Base-by-base conservation (phyloP, 2,888 invertebrate species). In the Therioaphis trifolii region DNA sequence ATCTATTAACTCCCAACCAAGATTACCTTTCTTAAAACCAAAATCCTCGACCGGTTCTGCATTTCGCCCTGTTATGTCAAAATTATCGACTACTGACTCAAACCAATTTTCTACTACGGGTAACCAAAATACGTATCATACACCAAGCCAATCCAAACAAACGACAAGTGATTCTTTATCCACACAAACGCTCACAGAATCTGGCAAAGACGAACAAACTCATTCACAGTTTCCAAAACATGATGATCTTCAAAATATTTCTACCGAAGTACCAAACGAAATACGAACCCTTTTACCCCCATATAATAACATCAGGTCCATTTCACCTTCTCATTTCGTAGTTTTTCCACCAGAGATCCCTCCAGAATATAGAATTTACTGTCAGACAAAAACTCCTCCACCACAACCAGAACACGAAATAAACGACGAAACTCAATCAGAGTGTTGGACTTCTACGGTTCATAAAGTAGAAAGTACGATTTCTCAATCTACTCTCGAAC, bases 321-420 rank as follows among this genome's bases (percentile, higher is more conserved):
- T 86, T 49, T 85, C 86, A 55, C 87, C 87, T 2, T 68, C 84
- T n/a, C 86, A 86, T 71, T 76, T 86, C 7, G 86, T 87, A 24
- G 85, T 86, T 15, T 87, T 87, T 63, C 87, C 87, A 18, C 87
- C 87, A 4, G 85, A 86, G 61, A 68, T 86, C 24, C 87, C 87
- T 1, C 78, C 71, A 11, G 84, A 84, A n/a, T 84, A 86, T 66
- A 77, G 63, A 27, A n/a, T 40, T 15, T 68, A 84, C 24, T 74
- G 85, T 7, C 63, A 85, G 35, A 86, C 87, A 24, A 85, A 86
- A 14, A 82, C 86, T 11, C 84, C 86, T 35, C 86, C 86, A 15
- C 86, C 86, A 2, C 84, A 80, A 58, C 85, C 76, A 68, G 46
- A 66, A 9, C 84, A 69, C 43, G 55, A 82, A 69, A 68, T 52